phyloP scores from a whole-genome alignment of 2,113 vertebrate species.

The Cavia porcellus region DNA sequence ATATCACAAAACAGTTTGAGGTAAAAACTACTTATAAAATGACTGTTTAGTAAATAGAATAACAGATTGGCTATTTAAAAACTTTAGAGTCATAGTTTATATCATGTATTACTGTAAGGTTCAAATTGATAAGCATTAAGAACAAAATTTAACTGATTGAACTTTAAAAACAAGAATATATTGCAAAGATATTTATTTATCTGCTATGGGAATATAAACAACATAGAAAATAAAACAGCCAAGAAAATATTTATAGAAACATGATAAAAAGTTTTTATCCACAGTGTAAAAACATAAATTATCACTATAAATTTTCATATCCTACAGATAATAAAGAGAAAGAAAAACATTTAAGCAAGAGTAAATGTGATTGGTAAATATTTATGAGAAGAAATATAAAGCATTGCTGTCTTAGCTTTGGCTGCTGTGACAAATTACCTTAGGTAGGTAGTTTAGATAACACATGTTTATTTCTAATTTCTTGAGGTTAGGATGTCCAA shows the following conservation, averaged over 20 bases:
- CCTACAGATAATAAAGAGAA: neutral
- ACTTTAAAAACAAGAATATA: neutral
- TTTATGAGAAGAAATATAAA: neutral
- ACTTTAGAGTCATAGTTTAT: neutral
- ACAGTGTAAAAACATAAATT: neutral
- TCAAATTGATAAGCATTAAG: conserved; percentile 19
- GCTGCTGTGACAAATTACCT: neutral
- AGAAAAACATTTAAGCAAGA: neutral
- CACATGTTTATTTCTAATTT: neutral
- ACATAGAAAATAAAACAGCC: neutral
- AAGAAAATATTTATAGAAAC: conserved; percentile 17
- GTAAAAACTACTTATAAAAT: neutral
- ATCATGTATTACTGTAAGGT: neutral
- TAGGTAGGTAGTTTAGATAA: neutral
- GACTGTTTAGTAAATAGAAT: neutral
- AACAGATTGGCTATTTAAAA: neutral
- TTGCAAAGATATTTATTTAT: neutral
- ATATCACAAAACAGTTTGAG: neutral
- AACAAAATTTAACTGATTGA: neutral
- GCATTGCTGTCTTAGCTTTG: neutral
- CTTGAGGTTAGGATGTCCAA: neutral
- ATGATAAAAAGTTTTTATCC: neutral
- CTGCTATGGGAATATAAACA: neutral
- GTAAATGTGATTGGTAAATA: neutral
- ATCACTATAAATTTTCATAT: neutral